phyloP scores from a whole-genome alignment of 2,888 invertebrate species.

The Hypomecis punctinalis region DNA sequence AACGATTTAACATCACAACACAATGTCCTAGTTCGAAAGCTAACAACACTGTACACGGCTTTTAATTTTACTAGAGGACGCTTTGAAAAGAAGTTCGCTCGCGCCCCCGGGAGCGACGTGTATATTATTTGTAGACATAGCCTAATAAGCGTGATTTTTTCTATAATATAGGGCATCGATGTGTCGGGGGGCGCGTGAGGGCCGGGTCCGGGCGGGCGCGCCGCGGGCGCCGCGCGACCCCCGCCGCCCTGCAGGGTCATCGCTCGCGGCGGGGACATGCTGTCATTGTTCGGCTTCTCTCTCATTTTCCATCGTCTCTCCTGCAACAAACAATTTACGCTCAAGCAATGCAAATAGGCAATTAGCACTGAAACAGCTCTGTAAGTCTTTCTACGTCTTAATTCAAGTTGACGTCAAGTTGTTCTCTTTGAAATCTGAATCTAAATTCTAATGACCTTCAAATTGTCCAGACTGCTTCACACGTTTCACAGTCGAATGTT shows the following conservation, averaged over 20 bases:
- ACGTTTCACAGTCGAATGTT: conserved; percentile 15
- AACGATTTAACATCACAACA: conserved; percentile 73
- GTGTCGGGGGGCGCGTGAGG: conserved; percentile 58
- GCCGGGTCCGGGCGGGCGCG: conserved; percentile 66
- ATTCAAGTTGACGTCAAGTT: conserved; percentile 8
- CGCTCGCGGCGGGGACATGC: conserved; percentile 81
- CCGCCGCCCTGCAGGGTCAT: conserved; percentile 72
- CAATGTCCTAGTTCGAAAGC: conserved; percentile 79
- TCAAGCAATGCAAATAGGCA: conserved; percentile 29
- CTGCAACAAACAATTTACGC: conserved; percentile 68
- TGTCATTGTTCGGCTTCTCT: conserved; percentile 77
- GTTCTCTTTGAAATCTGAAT: conserved; percentile 3
- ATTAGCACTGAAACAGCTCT: conserved; percentile 23
- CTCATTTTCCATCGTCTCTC: conserved; percentile 81
- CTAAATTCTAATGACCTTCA: background rate
- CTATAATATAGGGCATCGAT: conserved; percentile 66
- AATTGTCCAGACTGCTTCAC: background rate
- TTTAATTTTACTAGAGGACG: conserved; percentile 84
- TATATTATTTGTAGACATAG: conserved; percentile 78
- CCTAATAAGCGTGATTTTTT: conserved; percentile 80
- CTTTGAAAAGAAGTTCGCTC: conserved; percentile 79
- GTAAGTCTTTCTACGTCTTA: conserved; percentile 12
- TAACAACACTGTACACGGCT: conserved; percentile 64
- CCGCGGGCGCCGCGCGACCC: conserved; percentile 65
- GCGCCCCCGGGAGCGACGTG: conserved; percentile 63